Evolutionary conservation across 2,113 vertebrate species (phyloP).

Genomic region (Sander vitreus): DNA sequence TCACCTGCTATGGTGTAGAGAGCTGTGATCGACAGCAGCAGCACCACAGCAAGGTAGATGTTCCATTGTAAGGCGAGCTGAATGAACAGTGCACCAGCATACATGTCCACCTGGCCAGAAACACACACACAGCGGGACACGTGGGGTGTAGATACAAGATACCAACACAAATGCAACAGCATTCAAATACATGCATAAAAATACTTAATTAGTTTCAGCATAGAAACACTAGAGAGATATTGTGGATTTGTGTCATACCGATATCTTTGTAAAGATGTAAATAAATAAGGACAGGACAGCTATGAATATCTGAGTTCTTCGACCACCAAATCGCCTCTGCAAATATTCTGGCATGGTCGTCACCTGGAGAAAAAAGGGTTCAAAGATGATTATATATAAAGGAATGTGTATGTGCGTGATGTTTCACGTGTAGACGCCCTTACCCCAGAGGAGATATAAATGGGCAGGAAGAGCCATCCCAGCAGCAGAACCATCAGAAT

Average conservation of each 20-base stretch:
- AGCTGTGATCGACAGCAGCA: slow-evolving; percentile 88
- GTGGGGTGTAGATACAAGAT: neutral
- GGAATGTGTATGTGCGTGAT: neutral
- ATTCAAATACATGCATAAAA: neutral
- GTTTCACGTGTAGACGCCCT: slow-evolving; percentile 47
- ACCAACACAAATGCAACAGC: neutral
- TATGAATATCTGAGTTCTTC: slow-evolving; percentile 91
- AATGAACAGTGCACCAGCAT: slow-evolving; percentile 96
- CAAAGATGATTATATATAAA: neutral
- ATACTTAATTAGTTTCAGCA: neutral
- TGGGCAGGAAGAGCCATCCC: slow-evolving; percentile 96
- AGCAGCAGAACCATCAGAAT: slow-evolving; percentile 92
- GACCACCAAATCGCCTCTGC: slow-evolving; percentile 90
- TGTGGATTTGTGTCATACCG: slow-evolving; percentile 82
- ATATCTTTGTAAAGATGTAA: slow-evolving; percentile 99
- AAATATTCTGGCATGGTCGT: slow-evolving; percentile 98
- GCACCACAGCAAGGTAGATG: slow-evolving; percentile 90
- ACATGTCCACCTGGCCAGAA: slow-evolving; percentile 93
- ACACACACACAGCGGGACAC: neutral
- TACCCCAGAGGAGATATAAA: slow-evolving; percentile 94
- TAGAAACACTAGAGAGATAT: neutral
- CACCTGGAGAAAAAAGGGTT: slow-evolving; percentile 82
- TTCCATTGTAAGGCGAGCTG: slow-evolving; percentile 94
- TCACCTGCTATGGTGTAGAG: slow-evolving; percentile 94
- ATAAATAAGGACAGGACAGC: slow-evolving; percentile 94